phyloP scores from a whole-genome alignment of 2,797 vertebrate genomes.

The Natrix natrix region DNA sequence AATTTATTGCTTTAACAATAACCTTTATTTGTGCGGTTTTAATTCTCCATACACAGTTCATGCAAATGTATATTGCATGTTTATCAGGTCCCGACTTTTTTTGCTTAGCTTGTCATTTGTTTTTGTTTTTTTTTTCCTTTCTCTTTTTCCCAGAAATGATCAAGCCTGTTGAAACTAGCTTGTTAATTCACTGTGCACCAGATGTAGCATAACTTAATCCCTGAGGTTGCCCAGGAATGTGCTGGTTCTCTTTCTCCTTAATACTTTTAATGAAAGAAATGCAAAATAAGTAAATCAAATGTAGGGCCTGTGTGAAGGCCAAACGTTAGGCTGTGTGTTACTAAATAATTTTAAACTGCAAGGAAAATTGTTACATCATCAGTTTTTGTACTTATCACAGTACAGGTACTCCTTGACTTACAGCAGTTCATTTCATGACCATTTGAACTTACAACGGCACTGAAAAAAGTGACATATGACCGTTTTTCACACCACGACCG shows the following conservation, averaged over 20 bases:
- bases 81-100: conserved; percentile 64
- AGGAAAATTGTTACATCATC: background rate
- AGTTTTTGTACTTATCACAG: background rate
- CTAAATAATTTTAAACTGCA: background rate
- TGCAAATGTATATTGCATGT: conserved; percentile 59
- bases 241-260: conserved; percentile 63
- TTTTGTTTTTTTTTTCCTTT: conserved; percentile 50
- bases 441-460: background rate
- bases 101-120: conserved; percentile 66
- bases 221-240: conserved; percentile 70
- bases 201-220: conserved; percentile 67
- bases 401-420: too few species aligned
- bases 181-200: conserved; percentile 61
- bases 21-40: conserved; percentile 52
- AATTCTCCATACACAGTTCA: conserved; percentile 60
- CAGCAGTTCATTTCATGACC: background rate
- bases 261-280: conserved; percentile 58
- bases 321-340: conserved; percentile 37
- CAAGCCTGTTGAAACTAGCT: conserved; percentile 69
- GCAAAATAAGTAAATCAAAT: conserved; percentile 56
- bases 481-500: background rate
- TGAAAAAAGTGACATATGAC: background rate
- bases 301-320: conserved; percentile 48
- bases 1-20: conserved; percentile 52
- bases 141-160: conserved; percentile 66